Percentiles rank a stretch among this genome's conserved stretches.
phyloP scores from a whole-genome alignment of 2,797 vertebrate species.

The Parauchenoglanis punctatus region DNA sequence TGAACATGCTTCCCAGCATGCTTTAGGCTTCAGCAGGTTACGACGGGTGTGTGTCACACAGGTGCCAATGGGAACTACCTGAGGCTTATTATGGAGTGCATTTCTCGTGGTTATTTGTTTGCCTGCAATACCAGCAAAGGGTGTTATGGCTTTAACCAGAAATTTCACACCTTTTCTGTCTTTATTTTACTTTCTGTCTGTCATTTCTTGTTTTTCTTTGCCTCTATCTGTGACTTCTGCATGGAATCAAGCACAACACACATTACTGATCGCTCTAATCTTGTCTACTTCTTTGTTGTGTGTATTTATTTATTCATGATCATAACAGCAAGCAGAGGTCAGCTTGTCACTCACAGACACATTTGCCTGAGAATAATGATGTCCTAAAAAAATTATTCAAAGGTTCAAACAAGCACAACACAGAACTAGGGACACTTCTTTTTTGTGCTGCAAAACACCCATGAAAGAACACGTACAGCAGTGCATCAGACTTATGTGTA shows the following conservation, averaged over 20 bases:
- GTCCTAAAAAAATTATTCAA: not conserved
- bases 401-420: not conserved
- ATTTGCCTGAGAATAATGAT: not conserved
- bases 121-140: conserved; percentile 22
- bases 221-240: not conserved
- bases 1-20: conserved; percentile 32
- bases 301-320: conserved; percentile 52
- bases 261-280: not conserved
- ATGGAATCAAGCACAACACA: not conserved
- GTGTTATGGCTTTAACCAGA: conserved; percentile 22
- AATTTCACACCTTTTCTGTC: not conserved
- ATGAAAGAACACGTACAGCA: conserved; percentile 14
- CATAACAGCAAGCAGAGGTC: conserved; percentile 1
- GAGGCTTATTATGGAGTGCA: not conserved
- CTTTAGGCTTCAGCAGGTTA: conserved; percentile 10
- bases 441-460: conserved; percentile 3
- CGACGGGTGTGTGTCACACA: not conserved
- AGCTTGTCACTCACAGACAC: conserved; percentile 13
- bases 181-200: not conserved
- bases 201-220: conserved; percentile 18
- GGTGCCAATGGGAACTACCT: not conserved
- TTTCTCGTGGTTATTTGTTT: conserved; percentile 2
- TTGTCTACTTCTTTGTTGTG: conserved; percentile 14
- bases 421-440: not conserved
- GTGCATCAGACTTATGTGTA: conserved; percentile 25